Evolutionary conservation across 2,888 invertebrate species (phyloP).

Genomic region (Drosophila bunnanda): DNA sequence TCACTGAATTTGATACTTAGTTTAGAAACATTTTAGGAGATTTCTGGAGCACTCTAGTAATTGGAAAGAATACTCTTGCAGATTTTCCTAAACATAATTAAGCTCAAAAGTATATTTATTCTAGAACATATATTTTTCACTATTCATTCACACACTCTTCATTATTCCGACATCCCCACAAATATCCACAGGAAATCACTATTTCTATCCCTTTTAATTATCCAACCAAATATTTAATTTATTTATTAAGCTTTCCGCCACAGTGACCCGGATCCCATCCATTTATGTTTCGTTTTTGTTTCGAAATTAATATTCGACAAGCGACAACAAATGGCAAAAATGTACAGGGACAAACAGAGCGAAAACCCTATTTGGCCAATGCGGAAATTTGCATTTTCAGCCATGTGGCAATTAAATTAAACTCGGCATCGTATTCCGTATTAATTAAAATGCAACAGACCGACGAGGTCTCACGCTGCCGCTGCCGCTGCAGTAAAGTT

Average conservation of each 20-base stretch:
- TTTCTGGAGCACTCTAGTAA: too few species aligned
- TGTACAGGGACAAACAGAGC: constrained; percentile 29
- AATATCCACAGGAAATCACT: neutral
- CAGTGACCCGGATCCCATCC: neutral
- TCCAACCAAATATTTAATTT: neutral
- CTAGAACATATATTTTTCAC: too few species aligned
- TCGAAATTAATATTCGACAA: constrained; percentile 41
- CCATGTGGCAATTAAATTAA: constrained; percentile 40
- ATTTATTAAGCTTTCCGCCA: constrained; percentile 2
- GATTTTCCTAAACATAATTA: too few species aligned
- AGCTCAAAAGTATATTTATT: too few species aligned
- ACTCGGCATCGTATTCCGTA: constrained; percentile 1
- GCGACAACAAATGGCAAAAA: constrained; percentile 41
- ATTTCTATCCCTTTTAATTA: neutral
- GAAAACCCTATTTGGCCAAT: constrained; percentile 15
- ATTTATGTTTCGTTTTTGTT: neutral
- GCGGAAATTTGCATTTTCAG: constrained; percentile 8
- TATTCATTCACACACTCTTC: too few species aligned
- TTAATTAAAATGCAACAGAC: constrained; percentile 31
- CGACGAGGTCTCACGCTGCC: neutral
- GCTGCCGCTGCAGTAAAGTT: neutral
- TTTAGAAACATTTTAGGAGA: too few species aligned
- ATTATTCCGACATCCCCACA: too few species aligned
- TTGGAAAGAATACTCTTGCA: too few species aligned
- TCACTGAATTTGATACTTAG: too few species aligned